phyloP scores from a whole-genome alignment of 2,113 vertebrate species.

The Festucalex cinctus region DNA sequence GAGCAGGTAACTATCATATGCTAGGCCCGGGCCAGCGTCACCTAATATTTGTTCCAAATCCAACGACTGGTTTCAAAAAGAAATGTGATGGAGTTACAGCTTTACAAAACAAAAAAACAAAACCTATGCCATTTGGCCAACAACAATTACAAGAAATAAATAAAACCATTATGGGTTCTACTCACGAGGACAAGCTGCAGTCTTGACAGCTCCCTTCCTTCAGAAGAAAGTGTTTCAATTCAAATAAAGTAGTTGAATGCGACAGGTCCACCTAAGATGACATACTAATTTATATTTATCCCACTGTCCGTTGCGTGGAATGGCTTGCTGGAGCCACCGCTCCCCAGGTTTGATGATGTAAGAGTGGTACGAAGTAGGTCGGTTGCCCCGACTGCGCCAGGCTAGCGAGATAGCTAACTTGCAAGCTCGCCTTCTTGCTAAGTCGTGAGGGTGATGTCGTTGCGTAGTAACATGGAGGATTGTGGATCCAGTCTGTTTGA shows the following conservation, averaged over 20 bases:
- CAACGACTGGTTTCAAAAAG: neutral
- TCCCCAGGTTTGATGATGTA: conserved; percentile 63
- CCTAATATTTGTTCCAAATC: neutral
- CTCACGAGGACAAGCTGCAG: conserved; percentile 48
- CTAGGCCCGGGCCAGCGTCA: conserved; percentile 41
- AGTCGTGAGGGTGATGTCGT: neutral
- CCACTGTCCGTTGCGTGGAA: neutral
- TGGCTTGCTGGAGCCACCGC: conserved; percentile 8
- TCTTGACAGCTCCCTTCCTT: conserved; percentile 23
- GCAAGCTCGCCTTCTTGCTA: neutral
- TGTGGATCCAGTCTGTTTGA: neutral
- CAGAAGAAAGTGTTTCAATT: conserved; percentile 30
- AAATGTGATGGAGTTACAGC: neutral
- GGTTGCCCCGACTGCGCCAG: neutral
- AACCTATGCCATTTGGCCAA: neutral
- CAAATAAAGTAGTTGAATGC: conserved; percentile 13
- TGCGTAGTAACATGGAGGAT: neutral
- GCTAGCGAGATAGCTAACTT: conserved; percentile 14
- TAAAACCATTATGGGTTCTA: conserved; percentile 11
- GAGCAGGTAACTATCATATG: conserved; percentile 4
- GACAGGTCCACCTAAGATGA: conserved; percentile 13
- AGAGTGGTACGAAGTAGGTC: conserved; percentile 55
- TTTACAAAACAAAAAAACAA: neutral
- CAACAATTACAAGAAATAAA: neutral
- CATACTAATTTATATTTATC: conserved; percentile 37